A percentile compares a stretch with the other conserved stretches of the same genome.
phyloP scores from a whole-genome alignment of 2,888 invertebrate species.

The Hymenopus coronatus region DNA sequence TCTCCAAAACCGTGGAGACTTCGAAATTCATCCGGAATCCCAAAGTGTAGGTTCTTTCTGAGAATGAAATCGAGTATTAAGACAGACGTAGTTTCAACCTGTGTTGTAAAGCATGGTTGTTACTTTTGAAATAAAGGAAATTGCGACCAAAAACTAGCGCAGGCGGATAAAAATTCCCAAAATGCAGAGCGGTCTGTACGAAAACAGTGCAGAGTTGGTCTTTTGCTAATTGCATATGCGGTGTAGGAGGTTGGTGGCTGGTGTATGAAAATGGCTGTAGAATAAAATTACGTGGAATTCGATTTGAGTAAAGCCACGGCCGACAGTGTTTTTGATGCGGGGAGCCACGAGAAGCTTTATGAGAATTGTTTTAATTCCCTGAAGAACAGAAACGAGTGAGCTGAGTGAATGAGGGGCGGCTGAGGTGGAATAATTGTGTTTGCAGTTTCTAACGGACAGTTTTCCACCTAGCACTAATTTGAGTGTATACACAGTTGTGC shows the following conservation, averaged over 20 bases:
- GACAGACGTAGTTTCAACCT: background rate
- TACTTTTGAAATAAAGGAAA: background rate
- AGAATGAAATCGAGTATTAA: too few relatives aligned
- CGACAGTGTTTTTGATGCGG: background rate
- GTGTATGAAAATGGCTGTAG: background rate
- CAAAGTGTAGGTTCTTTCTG: too few relatives aligned
- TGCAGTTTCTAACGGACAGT: conserved; percentile 3
- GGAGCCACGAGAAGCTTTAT: background rate
- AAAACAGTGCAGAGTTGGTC: background rate
- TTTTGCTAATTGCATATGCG: background rate
- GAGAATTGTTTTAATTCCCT: conserved; percentile 17
- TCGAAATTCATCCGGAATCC: too few relatives aligned
- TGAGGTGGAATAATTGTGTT: conserved; percentile 17
- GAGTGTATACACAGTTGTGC: background rate
- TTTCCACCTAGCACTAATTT: background rate
- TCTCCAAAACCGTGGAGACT: too few relatives aligned
- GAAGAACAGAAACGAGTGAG: background rate
- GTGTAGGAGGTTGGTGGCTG: background rate
- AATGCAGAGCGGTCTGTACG: background rate
- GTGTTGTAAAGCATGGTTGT: background rate
- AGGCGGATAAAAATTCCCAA: background rate
- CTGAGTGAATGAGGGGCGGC: background rate
- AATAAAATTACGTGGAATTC: background rate
- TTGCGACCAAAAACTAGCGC: background rate
- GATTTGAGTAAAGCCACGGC: background rate